Evolutionary conservation across 2,888 invertebrate species (phyloP), one percentile per base, ranked within the genome.

Genomic region (Glyphotaelius pellucidus): DNA sequence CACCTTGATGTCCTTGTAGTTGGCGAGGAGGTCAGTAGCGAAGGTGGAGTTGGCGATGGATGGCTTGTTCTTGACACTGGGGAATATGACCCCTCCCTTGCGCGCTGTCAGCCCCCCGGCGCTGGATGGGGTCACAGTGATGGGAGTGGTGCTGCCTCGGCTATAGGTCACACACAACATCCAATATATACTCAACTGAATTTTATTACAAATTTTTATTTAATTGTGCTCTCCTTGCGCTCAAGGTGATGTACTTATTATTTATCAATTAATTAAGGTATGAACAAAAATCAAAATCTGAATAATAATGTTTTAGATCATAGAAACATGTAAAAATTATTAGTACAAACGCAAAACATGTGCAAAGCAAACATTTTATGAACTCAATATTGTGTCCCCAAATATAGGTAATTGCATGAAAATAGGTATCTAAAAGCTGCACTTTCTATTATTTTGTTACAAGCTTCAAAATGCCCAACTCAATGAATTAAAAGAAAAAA

Each of bases 21-120:
- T 97, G 94, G 97, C 96, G 94, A 98, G 96, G 94, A 97, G 96
- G 94, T 98, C 98, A 15, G 97, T 97, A 87, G 98, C 97, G 95
- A 98, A 98, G 89, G 98, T 98, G 93, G 98, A 97, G 95, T 98
- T 98, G 91, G 98, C 97, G 93, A 98, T 97, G 93, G 98, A 97
- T 35, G 98, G 98, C 94, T 98, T 98, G 95, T 98, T 98, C 95
- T 98, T 98, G 90, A 98, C 98, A 95, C 98, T 98, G 15, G 98
- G 98, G 95, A 98, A 98, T 95, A 98, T 98, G 94, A 98, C 97
- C 92, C 98, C 98, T 80, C 98, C 98, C 95, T 98, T 98, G 93
- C 98, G 96, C 90, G 92, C 25, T 25, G 90, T 79, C 19, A 81
- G 32, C n/a, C 93, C 91, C 30, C 93, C 42, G 94, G 93, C 42